Base-by-base conservation (phyloP, 2,797 vertebrate species). In the Coregonus ussuriensis region DNA sequence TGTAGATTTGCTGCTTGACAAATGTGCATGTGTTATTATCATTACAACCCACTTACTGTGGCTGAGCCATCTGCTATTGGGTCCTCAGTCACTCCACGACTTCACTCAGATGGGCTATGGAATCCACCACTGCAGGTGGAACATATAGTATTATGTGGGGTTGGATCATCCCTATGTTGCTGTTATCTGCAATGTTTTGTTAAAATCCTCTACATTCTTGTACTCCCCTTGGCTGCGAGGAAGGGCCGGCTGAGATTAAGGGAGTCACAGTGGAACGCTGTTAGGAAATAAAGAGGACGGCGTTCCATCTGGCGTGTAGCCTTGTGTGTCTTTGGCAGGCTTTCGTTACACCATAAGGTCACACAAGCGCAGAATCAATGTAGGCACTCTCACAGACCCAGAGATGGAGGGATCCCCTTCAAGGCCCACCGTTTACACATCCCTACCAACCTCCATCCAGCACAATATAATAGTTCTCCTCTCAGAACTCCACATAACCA, bases 41-140 rank as follows among this genome's bases (percentile, higher is more conserved):
- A 66, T 6, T 41, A 52, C 62, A 37, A 4, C 74, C 56, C 41
- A 68, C 59, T 68, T 56, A 80, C 74, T 67, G n/a, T 63, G 16
- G 11, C 3, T 1, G 35, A 66, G 72, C 78, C 74, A 62, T 76
- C 77, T 75, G 77, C 67, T 65, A 21, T 31, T 62, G n/a, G 56
- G 6, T 62, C 56, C 56, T 62, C 56, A 62, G 56, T 62, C 56
- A n/a, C 56, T 2, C 18, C n/a, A 21, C 11, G 56, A n/a, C 56
- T 62, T 62, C 56, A n/a, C 56, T 62, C 56, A n/a, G 56, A 62
- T n/a, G 56, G 6, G 56, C 56, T 2, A 21, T 62, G 56, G 56
- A 62, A 62, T 62, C n/a, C 56, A 21, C 18, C n/a, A 62, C 41
- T 47, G 9, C 41, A 47, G 41, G 56, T 62, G 56, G 56, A 18